A percentile compares a stretch with the other conserved stretches of the same genome.
Evolutionary conservation across 2,888 invertebrate species (phyloP).

Genomic region (Desoria tigrina): DNA sequence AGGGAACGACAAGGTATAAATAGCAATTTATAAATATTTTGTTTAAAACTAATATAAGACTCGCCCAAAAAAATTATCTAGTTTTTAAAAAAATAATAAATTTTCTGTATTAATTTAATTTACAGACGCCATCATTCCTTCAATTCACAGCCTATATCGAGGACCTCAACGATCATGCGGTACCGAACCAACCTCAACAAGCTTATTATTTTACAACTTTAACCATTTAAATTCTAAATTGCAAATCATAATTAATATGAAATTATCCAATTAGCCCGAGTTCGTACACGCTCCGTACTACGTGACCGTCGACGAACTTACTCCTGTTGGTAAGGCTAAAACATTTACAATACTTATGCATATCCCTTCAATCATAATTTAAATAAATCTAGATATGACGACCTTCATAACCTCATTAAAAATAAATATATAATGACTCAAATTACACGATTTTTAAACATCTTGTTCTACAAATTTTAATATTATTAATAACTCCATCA

Average conservation of each 20-base stretch:
- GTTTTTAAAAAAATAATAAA: neutral
- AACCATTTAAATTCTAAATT: too few species aligned
- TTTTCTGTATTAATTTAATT: neutral
- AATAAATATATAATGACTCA: too few species aligned
- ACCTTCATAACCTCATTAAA: too few species aligned
- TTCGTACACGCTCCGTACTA: conserved; percentile 78
- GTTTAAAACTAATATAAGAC: neutral
- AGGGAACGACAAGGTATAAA: conserved; percentile 47
- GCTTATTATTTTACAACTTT: neutral
- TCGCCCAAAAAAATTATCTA: neutral
- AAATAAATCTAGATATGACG: neutral
- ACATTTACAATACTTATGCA: neutral
- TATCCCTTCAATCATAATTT: neutral
- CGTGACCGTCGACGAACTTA: conserved; percentile 77
- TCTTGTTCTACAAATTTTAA: too few species aligned
- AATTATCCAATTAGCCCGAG: conserved; percentile 60
- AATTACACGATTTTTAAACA: too few species aligned
- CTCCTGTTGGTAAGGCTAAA: conserved; percentile 67
- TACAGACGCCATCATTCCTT: conserved; percentile 76
- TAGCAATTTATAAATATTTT: too few species aligned
- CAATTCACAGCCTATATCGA: conserved; percentile 86
- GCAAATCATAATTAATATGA: conserved; percentile 3
- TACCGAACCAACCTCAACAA: conserved; percentile 22
- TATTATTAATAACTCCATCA: too few species aligned
- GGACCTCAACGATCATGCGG: conserved; percentile 79